Base-by-base conservation (phyloP, 2,797 vertebrate genomes). In the Pristis pectinata region DNA sequence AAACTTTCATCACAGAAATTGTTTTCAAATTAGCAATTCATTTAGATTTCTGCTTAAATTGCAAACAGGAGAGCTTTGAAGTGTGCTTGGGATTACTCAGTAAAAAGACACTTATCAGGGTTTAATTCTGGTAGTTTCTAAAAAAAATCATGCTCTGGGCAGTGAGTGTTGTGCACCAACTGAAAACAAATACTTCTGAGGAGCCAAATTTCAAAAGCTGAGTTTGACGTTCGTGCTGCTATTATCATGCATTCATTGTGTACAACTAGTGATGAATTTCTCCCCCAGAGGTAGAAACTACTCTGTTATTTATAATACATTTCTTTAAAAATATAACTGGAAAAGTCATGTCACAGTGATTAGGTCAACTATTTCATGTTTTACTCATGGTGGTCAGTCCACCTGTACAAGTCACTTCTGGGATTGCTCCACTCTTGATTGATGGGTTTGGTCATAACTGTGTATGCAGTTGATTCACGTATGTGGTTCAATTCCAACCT, bases 41-140 rank as follows among this genome's bases (percentile, higher is more conserved):
- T 91, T 64, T 91, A 64, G 1, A 64, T 91, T 91, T 64, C 59
- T 64, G 59, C 64, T 91, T 37, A 91, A 61, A 91, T n/a, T 91
- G 22, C 24, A 22, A 93, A 59, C 2, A 34, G 59, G 64, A 67
- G 59, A 61, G 2, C 53, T 22, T 67, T 92, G n/a, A 92, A 22
- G 41, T 8, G 13, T 64, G 59, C 19, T 41, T 92, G 59, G 59
- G 56, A n/a, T 61, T 9, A 64, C 3, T 67, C 61, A 64, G 34
- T 67, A 64, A n/a, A 93, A 30, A 72, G 56, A 37, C 91, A 44
- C 19, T 72, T 44, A 11, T 44, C 70, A 59, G 64, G 61, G 37
- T 44, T 92, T 22, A 70, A 5, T 93, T 72, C 61, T 44, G n/a
- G 30, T 61, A 34, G 30, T 72, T 93, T 44, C 87, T 34, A 87